Evolutionary conservation across 2,113 vertebrate genomes (phyloP).

Genomic region (Varanus komodoensis): DNA sequence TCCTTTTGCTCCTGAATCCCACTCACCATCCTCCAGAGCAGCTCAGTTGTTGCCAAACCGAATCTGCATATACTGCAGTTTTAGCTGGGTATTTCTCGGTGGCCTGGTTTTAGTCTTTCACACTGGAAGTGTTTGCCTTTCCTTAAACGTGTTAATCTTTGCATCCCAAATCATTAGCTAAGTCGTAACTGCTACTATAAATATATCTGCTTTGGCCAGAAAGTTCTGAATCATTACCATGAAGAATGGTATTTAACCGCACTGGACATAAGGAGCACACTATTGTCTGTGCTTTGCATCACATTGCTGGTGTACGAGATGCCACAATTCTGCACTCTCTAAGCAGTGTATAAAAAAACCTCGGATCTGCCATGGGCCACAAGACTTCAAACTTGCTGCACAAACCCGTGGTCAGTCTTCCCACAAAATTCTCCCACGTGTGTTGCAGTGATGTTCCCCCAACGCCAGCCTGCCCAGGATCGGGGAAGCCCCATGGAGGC

Average conservation of each 20-base stretch:
- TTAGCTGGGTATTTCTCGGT: conserved; percentile 12
- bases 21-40: not conserved
- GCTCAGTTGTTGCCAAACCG: conserved; percentile 14
- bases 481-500: not conserved
- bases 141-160: not conserved
- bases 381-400: not conserved
- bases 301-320: not conserved
- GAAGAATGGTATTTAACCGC: not conserved
- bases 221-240: not conserved
- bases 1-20: conserved; percentile 23
- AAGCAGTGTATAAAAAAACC: not conserved
- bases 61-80: not conserved
- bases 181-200: not conserved
- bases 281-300: not conserved
- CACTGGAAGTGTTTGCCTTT: conserved; percentile 9
- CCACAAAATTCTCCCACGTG: not conserved
- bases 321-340: not conserved
- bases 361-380: not conserved
- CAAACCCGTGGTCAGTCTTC: no score
- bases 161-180: not conserved
- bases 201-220: not conserved
- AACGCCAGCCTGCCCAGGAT: not conserved
- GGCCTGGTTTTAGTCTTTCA: not conserved
- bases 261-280: not conserved
- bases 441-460: not conserved